Base-by-base conservation (phyloP, 2,888 invertebrate genomes). In the Caenorhabditis drosophilae region DNA sequence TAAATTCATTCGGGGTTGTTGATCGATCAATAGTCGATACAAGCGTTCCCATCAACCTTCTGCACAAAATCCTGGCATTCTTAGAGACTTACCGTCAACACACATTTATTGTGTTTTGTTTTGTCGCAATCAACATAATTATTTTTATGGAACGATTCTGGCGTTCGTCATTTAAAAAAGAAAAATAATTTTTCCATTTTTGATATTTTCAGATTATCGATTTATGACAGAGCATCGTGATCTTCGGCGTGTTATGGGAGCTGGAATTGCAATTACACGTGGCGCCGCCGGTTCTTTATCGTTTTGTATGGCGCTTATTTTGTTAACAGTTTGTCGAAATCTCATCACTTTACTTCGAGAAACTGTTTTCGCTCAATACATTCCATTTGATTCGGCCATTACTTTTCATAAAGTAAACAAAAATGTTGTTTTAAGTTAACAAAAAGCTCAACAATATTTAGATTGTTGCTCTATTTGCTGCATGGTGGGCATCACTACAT, bases 171-270 rank as follows among this genome's bases (percentile, higher is more conserved):
- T 58, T 45, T 18, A 20, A 40, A 40, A 9, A 36, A 15, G 18
- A 4, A 22, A 40, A 40, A 18, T 20, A 40, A 42, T 42, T 23
- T 23, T 18, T 4, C 18, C 4, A 2, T 11, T 16, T 11, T 11
- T 6, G 16, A 4, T 18, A 4, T 18, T 52, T 73, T 25, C 61
- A 91, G 91, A 93, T 86, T 95, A 95, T 84, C 92, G 93, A 0
- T 94, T 94, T 84, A 92, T 95, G 91, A 90, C 93, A 0, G 95
- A 96, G 83, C 94, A 95, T 85, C 90, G 93, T 23, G 95, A 96
- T 85, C 85, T 96, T 74, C 87, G 95, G 1, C 93, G 95, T 82
- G 94, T 96, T 41, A 95, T 96, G 95, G 95, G 95, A 1, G 92
- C 47, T 7, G 66, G 55, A 41, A 63, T 68, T 27, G 63, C 67